These are phyloP conservation scores for Drosophila neoperkinsi DNA, from an alignment of 2,888 invertebrate species.

Conservation along the genomic window DNA sequence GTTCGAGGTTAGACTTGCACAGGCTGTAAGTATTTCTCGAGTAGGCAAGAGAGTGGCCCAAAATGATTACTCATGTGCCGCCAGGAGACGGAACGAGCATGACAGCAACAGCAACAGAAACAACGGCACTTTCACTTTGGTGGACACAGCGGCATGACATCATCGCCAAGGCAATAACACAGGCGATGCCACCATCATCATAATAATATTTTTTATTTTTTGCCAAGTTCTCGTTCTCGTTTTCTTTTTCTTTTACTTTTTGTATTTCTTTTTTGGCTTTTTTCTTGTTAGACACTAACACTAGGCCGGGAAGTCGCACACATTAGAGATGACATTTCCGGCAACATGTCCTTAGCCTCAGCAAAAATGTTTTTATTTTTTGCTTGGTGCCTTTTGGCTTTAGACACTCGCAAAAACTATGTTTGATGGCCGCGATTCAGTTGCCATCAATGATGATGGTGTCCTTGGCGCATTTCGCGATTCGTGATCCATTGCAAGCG, in stretches of 20 bases:
- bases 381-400: constrained; percentile 15
- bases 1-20: constrained; percentile 43
- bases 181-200: constrained; percentile 37
- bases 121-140: constrained; percentile 69
- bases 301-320: constrained; percentile 10
- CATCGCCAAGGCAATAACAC: constrained; percentile 56
- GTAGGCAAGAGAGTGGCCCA: constrained; percentile 21
- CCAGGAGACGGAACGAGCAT: constrained; percentile 28
- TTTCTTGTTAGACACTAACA: constrained; percentile 19
- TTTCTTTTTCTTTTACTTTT: constrained; percentile 20
- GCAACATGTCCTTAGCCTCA: constrained; percentile 64
- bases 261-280: constrained; percentile 22
- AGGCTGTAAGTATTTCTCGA: constrained; percentile 10
- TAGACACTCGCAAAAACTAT: constrained; percentile 30
- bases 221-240: constrained; percentile 7
- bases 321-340: constrained; percentile 73
- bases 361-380: constrained; percentile 10
- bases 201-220: constrained; percentile 29
- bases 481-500: constrained; percentile 61
- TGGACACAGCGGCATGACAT: constrained; percentile 70
- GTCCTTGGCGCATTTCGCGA: constrained; percentile 28
- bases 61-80: constrained; percentile 60
- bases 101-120: constrained; percentile 26
- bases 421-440: constrained; percentile 29
- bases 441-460: constrained; percentile 4